Evolutionary conservation across 2,888 invertebrate genomes (phyloP), one percentile per base, ranked within the genome.

Genomic region (Sinohyriopsis cumingii): DNA sequence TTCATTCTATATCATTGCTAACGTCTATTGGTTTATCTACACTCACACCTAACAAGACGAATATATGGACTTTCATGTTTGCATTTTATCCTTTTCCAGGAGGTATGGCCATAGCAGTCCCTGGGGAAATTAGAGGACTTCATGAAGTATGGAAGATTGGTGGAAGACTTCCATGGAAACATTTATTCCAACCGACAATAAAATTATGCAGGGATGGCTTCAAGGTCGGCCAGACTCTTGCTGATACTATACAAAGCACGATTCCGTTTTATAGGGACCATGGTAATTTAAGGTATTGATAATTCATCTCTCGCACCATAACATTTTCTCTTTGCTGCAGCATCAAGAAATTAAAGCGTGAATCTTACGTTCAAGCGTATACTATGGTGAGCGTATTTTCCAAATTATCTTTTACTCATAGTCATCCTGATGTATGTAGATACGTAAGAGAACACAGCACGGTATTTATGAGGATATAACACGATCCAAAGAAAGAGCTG

Each of bases 61-160:
- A 28, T 5, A 28, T 28, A 5, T 28, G 5, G 5, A 33, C 33
- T 33, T 7, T 9, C 33, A 33, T 9, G 33, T 7, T 9, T 33
- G n/a, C 22, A n/a, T 55, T n/a, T 22, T 55, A 55, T 59, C 25
- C 19, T 28, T 54, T 63, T 59, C 12, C 55, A 84, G 90, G 90
- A 55, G 86, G 86, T 0, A 66, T 94, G 81, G 93, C 96, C 0
- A 92, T 95, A 19, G 97, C 94, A 19, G 94, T 97, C 24, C 97
- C 97, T 0, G 96, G 96, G 9, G 97, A 97, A 90, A 89, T 98
- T 24, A 91, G 92, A 69, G 97, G 97, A 3, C 95, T 95, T 88
- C 94, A 94, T 92, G 93, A 92, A 69, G 93, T 95, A 55, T 93
- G 96, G 90, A 90, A 93, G 77, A 91, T 90, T 79, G 95, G 94